A percentile compares a stretch with the other conserved stretches of the same genome.
phyloP scores from a whole-genome alignment of 2,888 invertebrate species.

The Papilio protenor region DNA sequence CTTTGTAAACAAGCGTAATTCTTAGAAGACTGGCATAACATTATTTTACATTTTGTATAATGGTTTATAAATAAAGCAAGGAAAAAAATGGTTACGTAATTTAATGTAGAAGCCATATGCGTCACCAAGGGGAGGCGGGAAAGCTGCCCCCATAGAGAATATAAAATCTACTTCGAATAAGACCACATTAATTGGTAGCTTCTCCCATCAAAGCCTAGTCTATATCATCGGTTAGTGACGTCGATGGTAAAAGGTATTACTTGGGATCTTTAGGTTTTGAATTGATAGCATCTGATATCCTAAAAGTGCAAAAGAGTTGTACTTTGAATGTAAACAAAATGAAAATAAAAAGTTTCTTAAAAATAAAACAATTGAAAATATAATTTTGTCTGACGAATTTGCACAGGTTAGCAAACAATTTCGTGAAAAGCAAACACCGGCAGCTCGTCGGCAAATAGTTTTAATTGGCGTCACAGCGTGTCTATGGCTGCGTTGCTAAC shows the following conservation, averaged over 20 bases:
- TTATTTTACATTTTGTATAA: neutral
- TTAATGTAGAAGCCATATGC: neutral
- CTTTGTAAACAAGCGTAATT: neutral
- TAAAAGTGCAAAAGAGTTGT: neutral
- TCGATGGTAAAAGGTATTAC: no score
- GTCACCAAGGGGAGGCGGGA: no score
- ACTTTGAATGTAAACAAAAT: neutral
- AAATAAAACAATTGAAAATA: conserved; percentile 18
- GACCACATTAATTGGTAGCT: no score
- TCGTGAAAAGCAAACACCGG: conserved; percentile 10
- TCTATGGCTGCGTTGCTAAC: conserved; percentile 7
- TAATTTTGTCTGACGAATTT: conserved; percentile 24
- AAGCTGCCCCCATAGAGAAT: no score
- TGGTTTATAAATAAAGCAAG: neutral
- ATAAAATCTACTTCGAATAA: no score
- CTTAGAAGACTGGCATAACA: neutral
- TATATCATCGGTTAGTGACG: no score
- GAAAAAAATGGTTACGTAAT: neutral
- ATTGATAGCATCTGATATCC: neutral
- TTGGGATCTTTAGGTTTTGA: neutral
- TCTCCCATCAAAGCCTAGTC: no score
- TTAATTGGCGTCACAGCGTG: conserved; percentile 11
- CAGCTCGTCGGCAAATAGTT: conserved; percentile 20
- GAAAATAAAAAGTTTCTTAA: neutral
- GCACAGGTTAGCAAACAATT: conserved; percentile 16